Conservation (phyloP, 2,888 invertebrate genomes). For the Myathropa florea region DNA sequence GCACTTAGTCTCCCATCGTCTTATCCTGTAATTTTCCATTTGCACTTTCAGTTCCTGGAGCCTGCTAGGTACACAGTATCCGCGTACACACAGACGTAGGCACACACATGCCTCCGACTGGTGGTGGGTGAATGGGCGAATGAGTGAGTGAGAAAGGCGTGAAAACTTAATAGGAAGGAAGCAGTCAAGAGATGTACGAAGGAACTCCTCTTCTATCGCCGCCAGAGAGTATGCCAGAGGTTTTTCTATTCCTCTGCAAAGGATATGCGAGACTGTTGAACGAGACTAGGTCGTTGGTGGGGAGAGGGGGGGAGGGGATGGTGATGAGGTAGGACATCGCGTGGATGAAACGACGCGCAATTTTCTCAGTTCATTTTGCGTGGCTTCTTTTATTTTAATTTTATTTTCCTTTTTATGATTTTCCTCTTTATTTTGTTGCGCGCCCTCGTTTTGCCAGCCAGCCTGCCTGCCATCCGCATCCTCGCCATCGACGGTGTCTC, state of each 20-base stretch:
- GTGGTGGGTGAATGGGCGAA: too few species aligned
- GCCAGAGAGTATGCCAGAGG: neutral
- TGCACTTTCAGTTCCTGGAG: slow-evolving; percentile 43
- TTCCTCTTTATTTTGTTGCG: slow-evolving; percentile 33
- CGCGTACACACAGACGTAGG: neutral
- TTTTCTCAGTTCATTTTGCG: slow-evolving; percentile 62
- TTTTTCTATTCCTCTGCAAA: slow-evolving; percentile 23
- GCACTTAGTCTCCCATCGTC: neutral
- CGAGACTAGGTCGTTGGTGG: neutral
- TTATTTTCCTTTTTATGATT: slow-evolving; percentile 50
- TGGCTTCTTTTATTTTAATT: slow-evolving; percentile 54
- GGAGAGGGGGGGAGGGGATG: neutral
- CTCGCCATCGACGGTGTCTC: slow-evolving; percentile 26
- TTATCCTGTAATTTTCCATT: slow-evolving; percentile 51
- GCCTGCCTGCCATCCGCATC: neutral
- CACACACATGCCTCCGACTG: neutral
- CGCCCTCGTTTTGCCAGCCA: slow-evolving; percentile 7
- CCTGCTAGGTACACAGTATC: neutral
- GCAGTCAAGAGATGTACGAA: slow-evolving; percentile 37
- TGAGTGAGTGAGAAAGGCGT: slow-evolving; percentile 38
- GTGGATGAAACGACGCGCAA: slow-evolving; percentile 30
- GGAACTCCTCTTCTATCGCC: neutral
- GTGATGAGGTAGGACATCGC: slow-evolving; percentile 2
- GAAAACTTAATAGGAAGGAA: slow-evolving; percentile 55
- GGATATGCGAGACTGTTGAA: slow-evolving; percentile 15